Evolutionary conservation across 1,140 invertebrate species (phyloP), one percentile per base, ranked within the genome.

Genomic region (Argopecten irradians): DNA sequence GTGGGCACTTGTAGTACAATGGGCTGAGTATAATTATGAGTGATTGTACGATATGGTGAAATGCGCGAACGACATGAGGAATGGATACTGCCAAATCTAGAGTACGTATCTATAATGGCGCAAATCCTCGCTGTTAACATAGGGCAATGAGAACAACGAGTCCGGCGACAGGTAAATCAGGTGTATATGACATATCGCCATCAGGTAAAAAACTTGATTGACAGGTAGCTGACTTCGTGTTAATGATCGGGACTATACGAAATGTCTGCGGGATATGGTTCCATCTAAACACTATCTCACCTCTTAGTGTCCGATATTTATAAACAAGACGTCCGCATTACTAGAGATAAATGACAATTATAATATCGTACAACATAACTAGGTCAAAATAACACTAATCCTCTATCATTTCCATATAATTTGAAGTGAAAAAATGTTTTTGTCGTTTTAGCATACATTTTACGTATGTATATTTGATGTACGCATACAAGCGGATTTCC

Each of bases 101-200:
- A n/a, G n/a, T n/a, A n/a, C n/a, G n/a, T n/a, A n/a, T n/a, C n/a
- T 71, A n/a, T 71, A 16, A n/a, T 3, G 14, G 43, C 28, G 28
- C 55, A n/a, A 71, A 1, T 16, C 11, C 13, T 28, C 2, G 36
- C 36, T 71, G 55, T 71, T 71, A 5, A 28, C 22, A n/a, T 71
- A 71, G 36, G 36, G 11, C n/a, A 28, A 11, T 3, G n/a, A 71
- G 22, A 71, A 71, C 22, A 28, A 28, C 22, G 22, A 71, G 13
- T 28, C 16, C 5, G 8, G 8, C 8, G 55, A 71, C 55, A 71
- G 22, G 22, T 71, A 71, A 71, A 71, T 71, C 55, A 28, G 55
- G 55, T 71, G 55, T 71, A 71, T 16, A 71, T 71, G 55, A 71
- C 55, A 71, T 71, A 71, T 71, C 55, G 55, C 55, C 55, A 71